phyloP scores from a whole-genome alignment of 2,113 vertebrate species.

The Ptilorrhoa leucosticta region DNA sequence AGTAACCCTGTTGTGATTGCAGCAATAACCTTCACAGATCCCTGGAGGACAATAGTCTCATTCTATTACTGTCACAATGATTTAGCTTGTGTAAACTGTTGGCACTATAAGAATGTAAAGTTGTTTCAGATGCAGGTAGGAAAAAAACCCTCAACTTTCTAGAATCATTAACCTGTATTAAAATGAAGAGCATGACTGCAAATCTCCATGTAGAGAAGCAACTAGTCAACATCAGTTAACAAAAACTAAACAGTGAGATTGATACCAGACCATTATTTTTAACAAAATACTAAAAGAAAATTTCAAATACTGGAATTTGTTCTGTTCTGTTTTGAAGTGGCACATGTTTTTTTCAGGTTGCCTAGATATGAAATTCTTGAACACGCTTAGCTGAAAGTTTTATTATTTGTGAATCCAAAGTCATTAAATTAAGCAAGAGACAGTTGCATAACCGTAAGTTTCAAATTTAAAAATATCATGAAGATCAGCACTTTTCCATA shows the following conservation, averaged over 20 bases:
- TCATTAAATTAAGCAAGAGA: not conserved
- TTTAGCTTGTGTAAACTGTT: slow-evolving; percentile 24
- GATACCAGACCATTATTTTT: not conserved
- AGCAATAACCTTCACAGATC: slow-evolving; percentile 25
- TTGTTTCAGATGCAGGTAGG: slow-evolving; percentile 19
- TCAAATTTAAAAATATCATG: not conserved
- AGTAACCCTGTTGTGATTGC: not conserved
- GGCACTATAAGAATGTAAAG: slow-evolving; percentile 35
- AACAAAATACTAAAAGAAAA: not conserved
- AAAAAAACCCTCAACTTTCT: not conserved
- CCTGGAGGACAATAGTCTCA: slow-evolving; percentile 4
- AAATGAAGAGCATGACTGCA: not conserved
- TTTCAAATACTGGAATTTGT: not conserved
- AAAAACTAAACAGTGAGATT: not conserved
- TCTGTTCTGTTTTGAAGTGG: not conserved
- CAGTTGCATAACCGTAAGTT: not conserved
- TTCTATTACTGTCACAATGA: slow-evolving; percentile 26
- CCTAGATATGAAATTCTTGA: not conserved
- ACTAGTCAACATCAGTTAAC: not conserved
- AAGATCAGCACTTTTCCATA: not conserved
- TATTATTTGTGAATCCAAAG: not conserved
- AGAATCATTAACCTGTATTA: not conserved
- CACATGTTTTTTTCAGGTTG: not conserved
- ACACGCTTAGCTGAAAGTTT: not conserved
- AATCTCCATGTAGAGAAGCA: not conserved